Evolutionary conservation across 2,888 invertebrate genomes (phyloP), one percentile per base, ranked within the genome.

Genomic region (Eupithecia tripunctaria): DNA sequence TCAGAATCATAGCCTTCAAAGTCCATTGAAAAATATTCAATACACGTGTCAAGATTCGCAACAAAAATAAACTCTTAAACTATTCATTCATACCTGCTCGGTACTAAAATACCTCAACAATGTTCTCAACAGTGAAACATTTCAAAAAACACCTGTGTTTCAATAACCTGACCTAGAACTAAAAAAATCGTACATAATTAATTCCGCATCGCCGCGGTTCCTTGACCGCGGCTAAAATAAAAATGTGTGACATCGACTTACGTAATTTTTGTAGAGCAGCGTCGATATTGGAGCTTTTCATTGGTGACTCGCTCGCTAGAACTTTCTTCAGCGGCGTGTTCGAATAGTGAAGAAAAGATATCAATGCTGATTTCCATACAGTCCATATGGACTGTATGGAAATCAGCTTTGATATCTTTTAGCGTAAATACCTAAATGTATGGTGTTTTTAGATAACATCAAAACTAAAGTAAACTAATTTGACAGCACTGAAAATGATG

Each of bases 181-280:
- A 79, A 83, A 80, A 81, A 70, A 77, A 81, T 68, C 73, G 74
- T 77, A 76, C 72, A 78, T 75, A 80, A 80, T 76, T 68, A 75
- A 75, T 79, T 80, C 78, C 79, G 80, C 76, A 73, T 75, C 76
- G 73, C 76, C 76, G 68, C 76, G 79, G 85, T 87, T 88, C 85
- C 86, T 88, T 89, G 89, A 89, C 89, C 89, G 88, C 77, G 82
- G 80, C 85, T 51, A 80, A 83, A 84, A 86, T 86, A 85, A 78
- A 74, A 65, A 78, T 79, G 68, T 76, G 77, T 77, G 78, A 79
- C 80, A 78, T 63, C 68, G 32, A 63, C 51, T 80, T 82, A 77
- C 75, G 75, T 78, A 80, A 82, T 63, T 68, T 41, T 51, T 12
- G 51, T 59, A 36, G 29, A 67, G 75, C 32, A 63, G 15, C 51